Evolutionary conservation across 2,113 vertebrate species (phyloP), one percentile per base, ranked within the genome.

Genomic region (Psammodynastes pulverulentus): DNA sequence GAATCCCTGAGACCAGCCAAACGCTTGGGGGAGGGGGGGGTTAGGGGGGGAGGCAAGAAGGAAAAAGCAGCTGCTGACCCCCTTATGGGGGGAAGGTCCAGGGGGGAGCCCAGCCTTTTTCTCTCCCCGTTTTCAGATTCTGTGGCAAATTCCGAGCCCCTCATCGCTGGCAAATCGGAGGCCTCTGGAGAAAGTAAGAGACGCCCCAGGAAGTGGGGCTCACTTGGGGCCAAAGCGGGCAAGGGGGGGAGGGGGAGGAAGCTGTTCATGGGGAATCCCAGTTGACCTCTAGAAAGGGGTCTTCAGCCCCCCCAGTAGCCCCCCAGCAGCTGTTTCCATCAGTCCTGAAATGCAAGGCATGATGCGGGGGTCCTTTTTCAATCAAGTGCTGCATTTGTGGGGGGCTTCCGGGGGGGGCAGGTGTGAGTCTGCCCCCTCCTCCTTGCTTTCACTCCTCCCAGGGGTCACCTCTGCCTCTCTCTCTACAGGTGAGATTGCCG

Each of bases 111-210:
- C 43, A 48, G 84, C 4, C 4, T 7, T 48, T 48, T 12, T 9
- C 7, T 24, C 48, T 3, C 39, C 4, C 3, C 49, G 13, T 58
- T 39, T 51, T 2, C 87, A 85, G 90, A 67, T 17, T 56, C 56
- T 1, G 0, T n/a, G 39, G 46, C 34, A 23, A 51, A 43, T n/a
- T 45, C 58, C 3, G 87, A 90, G 10, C 6, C 92, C 43, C 3
- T 24, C 52, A 1, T 86, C 23, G 24, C 91, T 4, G 43, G 54
- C 56, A 89, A 49, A 62, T 56, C 79, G 0, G 84, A 89, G 84
- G 88, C 91, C 43, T 89, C 91, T 0, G 88, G 88, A 54, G 90
- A 91, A 87, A 91, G 88, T 89, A 53, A 90, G 90, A 91, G 21
- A 7, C 2, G 7, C 17, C 24, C n/a, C 9, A 4, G 87, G 19